Base-by-base conservation (phyloP, 2,113 vertebrate genomes). In the Protomyctophum bolini region DNA sequence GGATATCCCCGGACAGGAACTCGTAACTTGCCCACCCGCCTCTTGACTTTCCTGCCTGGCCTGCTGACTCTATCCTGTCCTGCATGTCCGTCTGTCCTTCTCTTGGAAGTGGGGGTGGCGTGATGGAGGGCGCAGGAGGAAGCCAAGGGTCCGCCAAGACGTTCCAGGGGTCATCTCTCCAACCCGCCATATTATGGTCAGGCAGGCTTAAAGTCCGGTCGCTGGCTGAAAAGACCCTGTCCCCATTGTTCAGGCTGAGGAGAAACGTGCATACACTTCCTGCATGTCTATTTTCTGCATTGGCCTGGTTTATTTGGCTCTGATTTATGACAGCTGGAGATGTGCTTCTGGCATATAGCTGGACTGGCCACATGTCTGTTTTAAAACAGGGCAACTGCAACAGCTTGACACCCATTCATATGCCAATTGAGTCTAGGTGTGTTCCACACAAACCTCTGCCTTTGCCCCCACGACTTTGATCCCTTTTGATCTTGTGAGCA, bases 1-100 rank as follows among this genome's bases (percentile, higher is more conserved):
- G 92, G 93, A 94, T 94, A 86, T 93, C 90, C 92, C 86, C 56
- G 65, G 15, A 83, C 88, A 91, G 91, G 90, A 91, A 90, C 85
- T 73, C 33, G 29, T 76, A 72, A 68, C 65, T 72, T 51, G 45
- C 68, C 66, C 61, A 15, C 66, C 66, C 60, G 51, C 65, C 15
- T n/a, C 47, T 60, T 51, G 81, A 58, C 64, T 82, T 91, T 90
- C 86, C 87, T 88, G 85, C 80, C 47, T 61, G 82, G 77, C 87
- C 78, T 79, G 62, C 69, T 74, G 81, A 79, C 77, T 88, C 84
- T 87, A 85, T 90, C 84, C 89, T 88, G 80, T 84, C 81, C 48
- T 71, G 63, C n/a, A 77, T 70, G 74, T 62, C 76, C 64, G 50
- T 65, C 5, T 64, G 10, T 71, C 68, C 84, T 6, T 41, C 33